Evolutionary conservation across 2,888 invertebrate species (phyloP), one percentile per base, ranked within the genome.

Genomic region (Notodonta dromedarius): DNA sequence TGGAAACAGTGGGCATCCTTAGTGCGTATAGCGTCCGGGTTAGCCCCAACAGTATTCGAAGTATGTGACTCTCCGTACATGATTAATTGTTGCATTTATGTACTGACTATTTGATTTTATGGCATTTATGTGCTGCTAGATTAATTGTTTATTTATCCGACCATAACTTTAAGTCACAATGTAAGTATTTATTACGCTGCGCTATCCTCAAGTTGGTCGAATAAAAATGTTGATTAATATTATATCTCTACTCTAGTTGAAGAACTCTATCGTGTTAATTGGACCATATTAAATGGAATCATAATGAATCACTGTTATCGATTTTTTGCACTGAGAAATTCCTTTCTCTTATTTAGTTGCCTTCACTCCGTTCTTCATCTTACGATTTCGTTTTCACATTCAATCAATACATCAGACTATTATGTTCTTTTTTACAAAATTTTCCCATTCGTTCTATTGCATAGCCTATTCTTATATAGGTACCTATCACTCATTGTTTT

Each of bases 401-500:
- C 50, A 50, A 50, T 14, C 32, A 48, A 56, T 52, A 59, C 46
- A 61, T 60, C 46, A n/a, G 14, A 14, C 48, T n/a, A 48, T 50
- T 50, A 50, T 50, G 14, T 50, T 50, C 16, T 50, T 50, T 50
- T 50, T 50, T 50, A 9, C 50, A 16, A 50, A 16, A 16, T 50
- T 16, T 50, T 50, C 50, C 16, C 16, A 16, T 50, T 11, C 16
- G 4, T n/a, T 46, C 46, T 46, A 44, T 7, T 46, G n/a, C 46
- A 46, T n/a, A 46, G n/a, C 13, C 4, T 13, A n/a, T 11, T 13
- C 42, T 42, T 42, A 42, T n/a, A 9, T 46, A 42, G 35, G 35
- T 42, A 42, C 9, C 11, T 42, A 42, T 42, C 8, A 11, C 4
- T n/a, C 24, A 46, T n/a, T n/a, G 46, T 46, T 46, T 46, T n/a